phyloP scores from a whole-genome alignment of 2,113 vertebrate species.

The Sylvia atricapilla region DNA sequence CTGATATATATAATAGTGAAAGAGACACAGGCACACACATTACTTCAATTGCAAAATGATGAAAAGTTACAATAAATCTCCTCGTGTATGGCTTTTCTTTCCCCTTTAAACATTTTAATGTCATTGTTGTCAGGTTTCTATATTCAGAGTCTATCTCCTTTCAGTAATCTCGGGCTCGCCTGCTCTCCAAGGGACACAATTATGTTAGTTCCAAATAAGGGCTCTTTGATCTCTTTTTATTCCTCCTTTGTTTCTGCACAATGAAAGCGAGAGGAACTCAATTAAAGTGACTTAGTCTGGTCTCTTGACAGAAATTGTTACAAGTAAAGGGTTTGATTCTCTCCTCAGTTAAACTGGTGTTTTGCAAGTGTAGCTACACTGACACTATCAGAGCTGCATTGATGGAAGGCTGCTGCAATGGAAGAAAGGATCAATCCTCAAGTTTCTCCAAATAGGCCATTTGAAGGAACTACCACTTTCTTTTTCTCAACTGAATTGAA shows the following conservation, averaged over 20 bases:
- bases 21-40: neutral
- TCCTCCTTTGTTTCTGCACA: slow-evolving; percentile 61
- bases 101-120: neutral
- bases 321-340: slow-evolving; percentile 57
- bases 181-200: slow-evolving; percentile 54
- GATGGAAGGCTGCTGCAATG: slow-evolving; percentile 8
- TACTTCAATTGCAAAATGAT: neutral
- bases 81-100: neutral
- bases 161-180: slow-evolving; percentile 33
- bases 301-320: slow-evolving; percentile 60
- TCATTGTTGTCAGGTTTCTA: slow-evolving; percentile 43
- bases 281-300: slow-evolving; percentile 57
- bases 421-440: slow-evolving; percentile 51
- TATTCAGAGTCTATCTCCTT: slow-evolving; percentile 43
- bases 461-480: neutral
- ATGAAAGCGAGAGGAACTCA: slow-evolving; percentile 55
- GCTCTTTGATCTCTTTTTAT: slow-evolving; percentile 66
- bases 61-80: slow-evolving; percentile 24
- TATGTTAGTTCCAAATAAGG: slow-evolving; percentile 64
- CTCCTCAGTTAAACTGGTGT: slow-evolving; percentile 19
- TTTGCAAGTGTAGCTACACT: slow-evolving; percentile 19
- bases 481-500: slow-evolving; percentile 43
- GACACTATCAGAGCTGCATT: slow-evolving; percentile 38
- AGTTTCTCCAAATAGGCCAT: slow-evolving; percentile 35
- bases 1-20: neutral